Percentiles rank a stretch among this genome's conserved stretches.
These are phyloP conservation scores for Pseudolaguvia tuberculata DNA, from an alignment of 2,113 vertebrate genomes.

Conservation along the genomic window DNA sequence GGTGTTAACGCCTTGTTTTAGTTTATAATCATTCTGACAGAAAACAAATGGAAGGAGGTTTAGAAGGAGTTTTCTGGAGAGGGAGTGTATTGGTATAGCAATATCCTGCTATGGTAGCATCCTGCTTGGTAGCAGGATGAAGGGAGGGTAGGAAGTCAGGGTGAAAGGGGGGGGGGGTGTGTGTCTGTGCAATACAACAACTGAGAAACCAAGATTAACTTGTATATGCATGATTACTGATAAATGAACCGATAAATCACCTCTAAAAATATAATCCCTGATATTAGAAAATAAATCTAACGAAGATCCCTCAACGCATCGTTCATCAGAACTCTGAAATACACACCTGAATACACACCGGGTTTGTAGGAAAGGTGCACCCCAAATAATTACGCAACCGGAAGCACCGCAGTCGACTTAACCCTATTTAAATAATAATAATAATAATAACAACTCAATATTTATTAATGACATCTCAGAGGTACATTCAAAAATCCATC, in stretches of 20 bases:
- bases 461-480: conserved; percentile 27
- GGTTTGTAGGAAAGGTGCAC: conserved; percentile 44
- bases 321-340: conserved; percentile 43
- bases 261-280: conserved; percentile 66
- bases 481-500: conserved; percentile 69
- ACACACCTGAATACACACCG: conserved; percentile 44
- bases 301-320: conserved; percentile 46
- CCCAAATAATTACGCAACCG: conserved; percentile 55
- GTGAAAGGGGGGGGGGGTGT: too few species aligned
- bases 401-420: conserved; percentile 66
- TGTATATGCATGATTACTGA: conserved; percentile 52
- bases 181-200: conserved; percentile 57
- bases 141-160: conserved; percentile 64
- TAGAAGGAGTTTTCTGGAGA: conserved; percentile 51
- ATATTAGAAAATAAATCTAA: conserved; percentile 62
- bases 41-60: conserved; percentile 54
- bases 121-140: conserved; percentile 63
- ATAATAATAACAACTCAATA: conserved; percentile 25
- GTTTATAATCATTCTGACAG: conserved; percentile 48
- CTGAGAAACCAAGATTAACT: conserved; percentile 51
- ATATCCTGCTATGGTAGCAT: too few species aligned
- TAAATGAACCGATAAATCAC: conserved; percentile 43
- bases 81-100: conserved; percentile 50
- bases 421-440: conserved; percentile 28
- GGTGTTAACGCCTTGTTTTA: conserved; percentile 73